Evolutionary conservation across 2,113 vertebrate species (phyloP), one percentile per base, ranked within the genome.

Genomic region (Zosterops pallidus): DNA sequence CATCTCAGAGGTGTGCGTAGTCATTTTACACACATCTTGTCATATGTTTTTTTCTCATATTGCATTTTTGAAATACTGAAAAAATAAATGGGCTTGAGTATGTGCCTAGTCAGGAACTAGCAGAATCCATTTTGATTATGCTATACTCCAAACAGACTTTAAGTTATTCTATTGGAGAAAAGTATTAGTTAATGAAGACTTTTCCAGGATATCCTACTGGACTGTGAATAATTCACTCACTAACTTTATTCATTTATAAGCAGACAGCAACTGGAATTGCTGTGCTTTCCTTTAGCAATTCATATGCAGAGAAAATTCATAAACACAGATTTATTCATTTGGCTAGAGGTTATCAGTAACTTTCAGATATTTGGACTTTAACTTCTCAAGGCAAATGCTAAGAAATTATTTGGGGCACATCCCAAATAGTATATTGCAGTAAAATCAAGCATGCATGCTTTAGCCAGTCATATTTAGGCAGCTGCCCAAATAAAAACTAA

Each of bases 101-200:
- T 7, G 3, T 12, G 9, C 29, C 42, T 65, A 35, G 24, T 72
- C 23, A 78, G 68, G 20, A 35, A 18, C 39, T 81, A 64, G 49
- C 70, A 89, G 37, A 86, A 85, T 64, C 25, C 29, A 41, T 69
- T 87, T 46, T 65, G 44, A 55, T 56, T 57, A 69, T 41, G 24
- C 28, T 84, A 72, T 67, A 91, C 90, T 81, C 39, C 50, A 88
- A 75, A 76, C 8, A 65, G 35, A 91, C 44, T 35, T 75, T 53
- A 95, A 92, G 19, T 35, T 13, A 92, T 69, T 70, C 77, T 88
- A 42, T 20, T 94, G 81, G 91, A 81, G 67, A 79, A 94, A 89
- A 41, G 33, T 49, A 80, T 86, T 96, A 96, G 80, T 85, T 93
- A 94, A 95, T 64, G 67, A 95, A 97, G 86, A 91, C 62, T 84